Evolutionary conservation across 2,113 vertebrate species (phyloP).

Genomic region (Lynx canadensis): DNA sequence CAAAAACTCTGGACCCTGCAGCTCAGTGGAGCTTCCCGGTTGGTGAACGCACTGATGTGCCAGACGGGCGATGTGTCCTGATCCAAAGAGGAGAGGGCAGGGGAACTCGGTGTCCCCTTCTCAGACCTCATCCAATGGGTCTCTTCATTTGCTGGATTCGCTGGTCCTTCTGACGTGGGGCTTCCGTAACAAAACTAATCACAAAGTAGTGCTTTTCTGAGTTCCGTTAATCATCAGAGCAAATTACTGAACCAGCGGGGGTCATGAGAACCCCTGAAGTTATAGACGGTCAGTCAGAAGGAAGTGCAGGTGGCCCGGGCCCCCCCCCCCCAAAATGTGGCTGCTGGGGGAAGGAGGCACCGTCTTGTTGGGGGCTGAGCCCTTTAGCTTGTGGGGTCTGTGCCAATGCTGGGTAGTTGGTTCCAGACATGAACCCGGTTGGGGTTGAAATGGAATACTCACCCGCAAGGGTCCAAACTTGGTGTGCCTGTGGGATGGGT

Average conservation of each 20-base stretch:
- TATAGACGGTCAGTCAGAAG: not conserved
- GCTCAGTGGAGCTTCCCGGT: not conserved
- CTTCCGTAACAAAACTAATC: not conserved
- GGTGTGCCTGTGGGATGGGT: not conserved
- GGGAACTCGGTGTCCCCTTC: not conserved
- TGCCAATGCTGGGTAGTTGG: not conserved
- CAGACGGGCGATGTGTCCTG: not conserved
- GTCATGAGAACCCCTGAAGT: not conserved
- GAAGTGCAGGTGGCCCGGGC: too few relatives aligned
- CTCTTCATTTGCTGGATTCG: not conserved
- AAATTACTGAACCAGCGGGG: not conserved
- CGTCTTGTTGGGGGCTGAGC: not conserved
- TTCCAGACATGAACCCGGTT: not conserved
- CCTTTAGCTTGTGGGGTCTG: not conserved
- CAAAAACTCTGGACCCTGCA: not conserved
- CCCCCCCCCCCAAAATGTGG: not conserved
- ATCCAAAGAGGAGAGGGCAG: not conserved
- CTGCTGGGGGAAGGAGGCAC: not conserved
- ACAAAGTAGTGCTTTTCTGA: not conserved
- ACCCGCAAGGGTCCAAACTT: not conserved
- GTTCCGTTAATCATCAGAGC: not conserved
- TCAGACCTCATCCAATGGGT: accelerated
- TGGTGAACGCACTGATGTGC: not conserved
- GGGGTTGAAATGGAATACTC: not conserved
- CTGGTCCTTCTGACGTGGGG: not conserved